Base-by-base conservation (phyloP, 2,888 invertebrate species). In the Agonopterix subpropinquella region DNA sequence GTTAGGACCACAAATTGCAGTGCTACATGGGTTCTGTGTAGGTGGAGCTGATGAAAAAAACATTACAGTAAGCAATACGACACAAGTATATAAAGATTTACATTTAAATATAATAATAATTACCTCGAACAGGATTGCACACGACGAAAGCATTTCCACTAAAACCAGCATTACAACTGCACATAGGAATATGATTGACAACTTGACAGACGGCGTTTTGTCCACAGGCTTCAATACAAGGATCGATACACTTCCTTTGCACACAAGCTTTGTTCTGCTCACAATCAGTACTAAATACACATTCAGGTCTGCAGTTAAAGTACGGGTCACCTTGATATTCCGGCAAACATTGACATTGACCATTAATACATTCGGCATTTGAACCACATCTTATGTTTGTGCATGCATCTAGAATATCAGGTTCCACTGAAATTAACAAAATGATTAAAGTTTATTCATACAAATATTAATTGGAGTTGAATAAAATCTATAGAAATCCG, bases 261-360 rank as follows among this genome's bases (percentile, higher is more conserved):
- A 94, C 86, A 69, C 96, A 96, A 47, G 95, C 92, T 62, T 89
- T 91, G 59, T 90, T 84, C 52, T 89, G 76, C 0, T 91, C 80
- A 70, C 95, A 95, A 57, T 95, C 95, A 1, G 91, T 91, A 71
- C 94, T 95, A 47, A 92, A 90, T 13, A 94, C 89, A 77, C 95
- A 95, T 80, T 95, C 95, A 1, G 95, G 95, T 50, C 94, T 89
- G 67, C 95, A 95, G 50, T 91, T 92, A 48, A 90, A 85, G 66
- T 92, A 93, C 11, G 95, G 94, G 73, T 94, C 93, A 10, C 95
- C 95, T 54, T 91, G 90, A 72, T 92, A 94, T 66, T 93, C 94
- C 1, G 91, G 84, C 52, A 92, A 79, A 69, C 95, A 95, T 47
- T 91, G 90, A 70, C 95, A 95, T 54, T 91, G 84, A 7, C 92